phyloP scores from a whole-genome alignment of 2,888 invertebrate genomes.

The Dorcus parallelipipedus region DNA sequence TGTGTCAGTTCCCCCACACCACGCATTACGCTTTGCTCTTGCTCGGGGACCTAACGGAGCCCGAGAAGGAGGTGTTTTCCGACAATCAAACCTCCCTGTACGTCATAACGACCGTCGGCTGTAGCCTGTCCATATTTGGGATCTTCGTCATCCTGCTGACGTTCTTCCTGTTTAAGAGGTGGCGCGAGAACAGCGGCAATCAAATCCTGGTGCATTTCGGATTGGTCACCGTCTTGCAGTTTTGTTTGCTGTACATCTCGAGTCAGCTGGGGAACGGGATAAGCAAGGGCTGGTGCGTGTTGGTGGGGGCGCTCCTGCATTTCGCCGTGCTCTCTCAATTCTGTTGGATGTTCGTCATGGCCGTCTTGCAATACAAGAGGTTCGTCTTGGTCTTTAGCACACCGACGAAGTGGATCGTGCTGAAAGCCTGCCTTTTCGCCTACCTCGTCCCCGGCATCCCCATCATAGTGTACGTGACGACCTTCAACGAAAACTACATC shows the following conservation, averaged over 20 bases:
- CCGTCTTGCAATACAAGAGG: slow-evolving; percentile 63
- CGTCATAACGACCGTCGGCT: slow-evolving; percentile 54
- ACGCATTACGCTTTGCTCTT: slow-evolving; percentile 60
- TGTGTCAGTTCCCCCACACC: slow-evolving; percentile 55
- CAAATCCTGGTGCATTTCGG: slow-evolving; percentile 41
- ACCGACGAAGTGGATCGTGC: slow-evolving; percentile 32
- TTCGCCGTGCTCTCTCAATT: slow-evolving; percentile 66
- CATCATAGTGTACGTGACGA: slow-evolving; percentile 49
- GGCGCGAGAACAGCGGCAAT: slow-evolving; percentile 52
- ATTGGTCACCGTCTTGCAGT: slow-evolving; percentile 36
- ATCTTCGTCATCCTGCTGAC: slow-evolving; percentile 52
- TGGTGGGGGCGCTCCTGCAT: slow-evolving; percentile 61
- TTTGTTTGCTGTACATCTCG: slow-evolving; percentile 43
- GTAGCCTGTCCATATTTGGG: slow-evolving; percentile 53
- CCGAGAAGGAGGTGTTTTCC: slow-evolving; percentile 29
- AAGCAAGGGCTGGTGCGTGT: slow-evolving; percentile 51
- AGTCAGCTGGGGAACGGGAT: slow-evolving; percentile 38
- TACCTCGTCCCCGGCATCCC: slow-evolving; percentile 60
- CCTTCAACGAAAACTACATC: slow-evolving; percentile 52
- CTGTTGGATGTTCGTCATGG: slow-evolving; percentile 71
- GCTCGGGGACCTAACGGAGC: slow-evolving; percentile 40
- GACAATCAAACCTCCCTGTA: slow-evolving; percentile 42
- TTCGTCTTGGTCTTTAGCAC: slow-evolving; percentile 49
- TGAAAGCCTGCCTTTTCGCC: slow-evolving; percentile 61
- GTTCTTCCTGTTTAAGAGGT: slow-evolving; percentile 55